phyloP scores from a whole-genome alignment of 1,140 invertebrate species.

The Eumeta japonica region DNA sequence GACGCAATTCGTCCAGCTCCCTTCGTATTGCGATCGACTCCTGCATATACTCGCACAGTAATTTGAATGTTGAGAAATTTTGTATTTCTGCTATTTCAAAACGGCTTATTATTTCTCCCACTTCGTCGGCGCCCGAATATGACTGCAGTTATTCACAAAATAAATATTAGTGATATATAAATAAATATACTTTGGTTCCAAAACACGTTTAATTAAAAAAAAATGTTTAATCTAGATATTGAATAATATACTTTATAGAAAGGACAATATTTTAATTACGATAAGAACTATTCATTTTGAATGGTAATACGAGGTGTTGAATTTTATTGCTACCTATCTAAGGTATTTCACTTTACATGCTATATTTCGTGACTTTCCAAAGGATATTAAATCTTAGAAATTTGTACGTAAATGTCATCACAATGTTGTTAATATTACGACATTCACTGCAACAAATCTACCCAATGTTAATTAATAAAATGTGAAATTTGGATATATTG shows the following conservation, averaged over 20 bases:
- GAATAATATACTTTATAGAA: neutral
- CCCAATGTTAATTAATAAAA: no score
- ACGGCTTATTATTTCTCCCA: constrained; percentile 64
- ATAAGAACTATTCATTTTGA: neutral
- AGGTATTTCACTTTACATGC: no score
- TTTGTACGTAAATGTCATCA: no score
- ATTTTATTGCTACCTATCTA: no score
- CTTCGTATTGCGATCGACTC: constrained; percentile 57
- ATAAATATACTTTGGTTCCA: no score
- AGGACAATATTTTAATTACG: neutral
- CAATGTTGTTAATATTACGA: no score
- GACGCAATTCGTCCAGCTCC: constrained; percentile 32
- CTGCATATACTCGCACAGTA: constrained; percentile 80
- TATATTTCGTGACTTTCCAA: no score
- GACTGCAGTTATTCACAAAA: constrained; percentile 19
- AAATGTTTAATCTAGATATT: neutral
- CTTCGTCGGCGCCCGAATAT: constrained; percentile 63
- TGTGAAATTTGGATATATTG: no score
- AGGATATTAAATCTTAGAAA: no score
- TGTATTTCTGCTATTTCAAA: constrained; percentile 76
- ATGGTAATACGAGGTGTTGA: no score
- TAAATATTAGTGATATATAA: neutral
- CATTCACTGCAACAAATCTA: no score
- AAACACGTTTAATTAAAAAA: neutral
- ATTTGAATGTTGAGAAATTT: constrained; percentile 82